Evolutionary conservation across 2,888 invertebrate genomes (phyloP), one percentile per base, ranked within the genome.

Genomic region (Caenorhabditis panamensis): DNA sequence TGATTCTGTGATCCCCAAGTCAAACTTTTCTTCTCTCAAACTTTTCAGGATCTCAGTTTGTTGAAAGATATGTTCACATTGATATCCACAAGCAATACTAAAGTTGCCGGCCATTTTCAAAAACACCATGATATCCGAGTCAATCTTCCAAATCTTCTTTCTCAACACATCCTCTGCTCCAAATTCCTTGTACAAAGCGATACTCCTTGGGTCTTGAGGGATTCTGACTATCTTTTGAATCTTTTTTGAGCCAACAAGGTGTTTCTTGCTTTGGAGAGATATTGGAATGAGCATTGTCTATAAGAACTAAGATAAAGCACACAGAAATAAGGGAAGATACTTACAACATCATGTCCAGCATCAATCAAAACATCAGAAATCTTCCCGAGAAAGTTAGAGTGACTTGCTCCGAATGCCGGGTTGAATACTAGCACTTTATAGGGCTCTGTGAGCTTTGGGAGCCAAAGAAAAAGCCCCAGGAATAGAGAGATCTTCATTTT

Each of bases 341-440:
- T n/a, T n/a, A n/a, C n/a, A 53, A 84, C 82, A 51, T 84, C 73
- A 63, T 84, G 69, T 8, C 84, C 84, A 18, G 73, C 84, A 37
- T 79, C 76, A 4, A 78, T 69, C 0, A 84, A 47, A 22, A 80
- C 68, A 66, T 84, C 83, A 2, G 83, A 71, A 16, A 84, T 77
- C 22, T 78, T 81, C 5, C 84, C 84, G 8, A 84, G 61, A 37
- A 79, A 84, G n/a, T 81, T 79, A 0, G 78, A 71, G 51, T 84
- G 84, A 59, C 81, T 81, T 3, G 81, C 78, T 28, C 81, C 83
- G 41, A 68, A 80, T 24, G 69, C 78, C 13, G 83, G 81, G 53
- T 79, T 79, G 79, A 73, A 83, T 1, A 83, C 73, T 0, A 84
- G 61, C 8, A 81, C 78, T 49, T 83, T 83, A 36, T 82, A 82